Conservation (phyloP, 2,888 invertebrate species). For the Morpho helenor region DNA sequence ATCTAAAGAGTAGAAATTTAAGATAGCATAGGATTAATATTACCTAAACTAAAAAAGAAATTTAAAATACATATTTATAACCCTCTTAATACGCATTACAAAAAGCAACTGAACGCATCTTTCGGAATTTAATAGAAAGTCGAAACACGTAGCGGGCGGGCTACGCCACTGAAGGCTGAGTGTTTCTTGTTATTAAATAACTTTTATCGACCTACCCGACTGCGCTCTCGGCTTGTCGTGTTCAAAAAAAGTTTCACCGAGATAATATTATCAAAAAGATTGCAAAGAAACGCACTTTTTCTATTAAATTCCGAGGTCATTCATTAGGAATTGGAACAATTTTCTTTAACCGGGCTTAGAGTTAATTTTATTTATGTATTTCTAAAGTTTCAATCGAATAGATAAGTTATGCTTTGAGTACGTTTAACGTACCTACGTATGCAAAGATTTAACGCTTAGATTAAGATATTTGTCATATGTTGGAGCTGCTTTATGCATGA, state of each 20-base stretch:
- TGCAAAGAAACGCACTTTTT: conserved; percentile 4
- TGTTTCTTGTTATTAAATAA: conserved; percentile 72
- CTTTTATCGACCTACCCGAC: conserved; percentile 61
- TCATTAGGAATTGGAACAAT: background rate
- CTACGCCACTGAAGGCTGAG: conserved; percentile 37
- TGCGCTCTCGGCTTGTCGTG: conserved; percentile 21
- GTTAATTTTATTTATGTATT: background rate
- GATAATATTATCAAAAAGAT: conserved; percentile 17
- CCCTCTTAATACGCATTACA: background rate
- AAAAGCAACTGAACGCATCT: background rate
- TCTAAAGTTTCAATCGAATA: background rate
- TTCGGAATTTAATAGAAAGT: conserved; percentile 12
- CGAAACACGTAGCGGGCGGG: conserved; percentile 24
- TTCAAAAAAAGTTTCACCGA: conserved; percentile 17
- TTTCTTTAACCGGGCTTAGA: background rate
- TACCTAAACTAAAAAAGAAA: no score
- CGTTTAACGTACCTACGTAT: no score
- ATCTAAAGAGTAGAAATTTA: no score
- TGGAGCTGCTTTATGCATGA: no score
- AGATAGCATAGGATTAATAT: no score
- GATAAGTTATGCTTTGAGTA: background rate
- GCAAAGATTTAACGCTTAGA: no score
- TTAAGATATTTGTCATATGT: no score
- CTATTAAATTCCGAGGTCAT: background rate
- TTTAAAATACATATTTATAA: no score